Conservation (phyloP, 2,113 vertebrate species). For the Tetraodon nigroviridis region DNA sequence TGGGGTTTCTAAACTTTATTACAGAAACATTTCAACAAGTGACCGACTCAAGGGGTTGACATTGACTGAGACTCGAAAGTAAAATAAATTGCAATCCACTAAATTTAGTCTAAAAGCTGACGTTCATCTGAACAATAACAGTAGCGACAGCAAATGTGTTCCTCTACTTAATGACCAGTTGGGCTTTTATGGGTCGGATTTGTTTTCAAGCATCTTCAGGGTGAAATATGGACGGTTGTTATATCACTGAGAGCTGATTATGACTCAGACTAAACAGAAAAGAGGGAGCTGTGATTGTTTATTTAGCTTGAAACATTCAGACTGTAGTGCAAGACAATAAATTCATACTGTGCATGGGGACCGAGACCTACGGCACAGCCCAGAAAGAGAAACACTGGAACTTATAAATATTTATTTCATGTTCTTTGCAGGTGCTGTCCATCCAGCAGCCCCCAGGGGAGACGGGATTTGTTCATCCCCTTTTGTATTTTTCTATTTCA, state of each 20-base stretch:
- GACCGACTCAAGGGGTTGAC: too few relatives aligned
- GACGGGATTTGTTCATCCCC: conserved; percentile 56
- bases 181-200: too few relatives aligned
- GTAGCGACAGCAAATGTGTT: neutral
- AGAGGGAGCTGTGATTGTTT: conserved; percentile 23
- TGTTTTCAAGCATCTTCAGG: neutral
- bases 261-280: conserved; percentile 1
- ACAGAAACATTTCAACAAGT: too few relatives aligned
- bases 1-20: too few relatives aligned
- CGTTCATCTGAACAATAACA: neutral
- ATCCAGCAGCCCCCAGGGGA: conserved; percentile 48
- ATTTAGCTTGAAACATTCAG: conserved; percentile 31
- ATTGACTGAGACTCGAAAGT: neutral
- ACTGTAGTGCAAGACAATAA: conserved; percentile 8
- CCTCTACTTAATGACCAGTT: neutral
- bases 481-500: conserved; percentile 56
- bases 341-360: neutral
- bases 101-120: neutral
- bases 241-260: neutral
- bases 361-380: conserved; percentile 1
- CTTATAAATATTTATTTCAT: conserved; percentile 55
- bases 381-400: conserved; percentile 36
- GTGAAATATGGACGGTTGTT: neutral
- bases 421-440: conserved; percentile 52
- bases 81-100: conserved; percentile 25